Conservation (phyloP, 2,797 vertebrate species). For the Okamejei kenojei region DNA sequence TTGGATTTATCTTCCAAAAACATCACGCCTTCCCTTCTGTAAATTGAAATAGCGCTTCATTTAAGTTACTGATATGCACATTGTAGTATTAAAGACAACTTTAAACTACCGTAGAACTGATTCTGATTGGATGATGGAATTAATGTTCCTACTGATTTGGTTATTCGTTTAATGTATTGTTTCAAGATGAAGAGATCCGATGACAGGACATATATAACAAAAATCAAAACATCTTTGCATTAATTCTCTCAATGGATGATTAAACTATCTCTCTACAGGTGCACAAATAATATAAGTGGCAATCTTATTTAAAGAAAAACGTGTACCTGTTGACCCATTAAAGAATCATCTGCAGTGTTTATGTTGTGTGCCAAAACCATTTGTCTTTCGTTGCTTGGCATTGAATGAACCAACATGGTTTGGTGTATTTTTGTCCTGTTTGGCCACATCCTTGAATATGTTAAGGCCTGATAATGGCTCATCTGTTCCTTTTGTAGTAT, state of each 20-base stretch:
- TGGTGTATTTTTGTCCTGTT: conserved; percentile 23
- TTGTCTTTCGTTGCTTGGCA: conserved; percentile 22
- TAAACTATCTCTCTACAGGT: neutral
- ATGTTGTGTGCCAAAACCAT: conserved; percentile 30
- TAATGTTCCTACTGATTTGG: neutral
- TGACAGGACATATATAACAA: neutral
- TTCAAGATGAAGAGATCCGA: neutral
- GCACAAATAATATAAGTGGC: neutral
- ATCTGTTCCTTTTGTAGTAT: conserved; percentile 29
- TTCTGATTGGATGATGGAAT: neutral
- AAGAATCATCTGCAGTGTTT: conserved; percentile 28
- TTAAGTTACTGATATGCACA: conserved; percentile 40
- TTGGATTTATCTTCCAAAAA: neutral
- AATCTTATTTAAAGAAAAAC: neutral
- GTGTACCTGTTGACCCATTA: neutral
- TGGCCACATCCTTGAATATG: conserved; percentile 26
- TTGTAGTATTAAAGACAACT: conserved; percentile 12
- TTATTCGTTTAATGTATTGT: too few relatives aligned
- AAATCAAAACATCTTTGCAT: neutral
- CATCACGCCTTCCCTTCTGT: conserved; percentile 32
- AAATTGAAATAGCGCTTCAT: conserved; percentile 43
- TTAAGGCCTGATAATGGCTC: conserved; percentile 17
- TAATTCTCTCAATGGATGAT: conserved; percentile 3
- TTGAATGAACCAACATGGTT: conserved; percentile 28
- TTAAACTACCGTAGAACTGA: conserved; percentile 38